These are phyloP conservation scores for Cotesia vestalis DNA, from an alignment of 1,140 invertebrate species.

Conservation along the genomic window DNA sequence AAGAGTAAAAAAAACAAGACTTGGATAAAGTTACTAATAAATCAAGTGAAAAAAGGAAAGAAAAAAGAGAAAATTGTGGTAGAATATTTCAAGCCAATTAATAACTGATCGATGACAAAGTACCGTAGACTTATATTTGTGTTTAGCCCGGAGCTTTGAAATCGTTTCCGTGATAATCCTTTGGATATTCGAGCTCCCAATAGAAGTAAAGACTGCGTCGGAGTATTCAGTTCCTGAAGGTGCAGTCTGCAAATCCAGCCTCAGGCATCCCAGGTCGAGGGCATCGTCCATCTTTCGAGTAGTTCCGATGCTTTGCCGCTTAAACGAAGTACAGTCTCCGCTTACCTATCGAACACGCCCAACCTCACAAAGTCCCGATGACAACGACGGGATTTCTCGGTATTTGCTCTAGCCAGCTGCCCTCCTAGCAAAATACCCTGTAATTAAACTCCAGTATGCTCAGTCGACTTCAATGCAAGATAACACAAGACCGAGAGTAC, in stretches of 20 bases:
- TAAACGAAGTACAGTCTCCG: slow-evolving; percentile 31
- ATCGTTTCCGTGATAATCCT: slow-evolving; percentile 26
- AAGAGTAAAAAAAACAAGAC: too few relatives aligned
- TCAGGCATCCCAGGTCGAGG: slow-evolving; percentile 20
- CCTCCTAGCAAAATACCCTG: slow-evolving; percentile 49
- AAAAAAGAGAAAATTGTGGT: too few relatives aligned
- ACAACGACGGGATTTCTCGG: slow-evolving; percentile 31
- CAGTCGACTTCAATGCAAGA: too few relatives aligned
- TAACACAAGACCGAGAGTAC: too few relatives aligned
- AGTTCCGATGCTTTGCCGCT: background rate
- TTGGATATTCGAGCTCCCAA: slow-evolving; percentile 35
- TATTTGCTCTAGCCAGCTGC: slow-evolving; percentile 18
- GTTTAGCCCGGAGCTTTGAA: slow-evolving; percentile 4
- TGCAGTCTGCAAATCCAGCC: slow-evolving; percentile 22
- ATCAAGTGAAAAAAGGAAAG: too few relatives aligned
- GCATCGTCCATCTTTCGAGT: slow-evolving; percentile 35
- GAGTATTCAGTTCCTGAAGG: slow-evolving; percentile 17
- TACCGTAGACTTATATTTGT: background rate
- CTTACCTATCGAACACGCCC: slow-evolving; percentile 40
- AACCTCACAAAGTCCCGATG: background rate
- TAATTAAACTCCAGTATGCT: slow-evolving; percentile 53
- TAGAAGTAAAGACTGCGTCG: background rate
- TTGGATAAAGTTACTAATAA: too few relatives aligned
- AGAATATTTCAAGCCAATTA: slow-evolving; percentile 9
- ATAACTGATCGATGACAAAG: background rate